Evolutionary conservation across 2,888 invertebrate genomes (phyloP).

Genomic region (Hirtodrosophila histrioides): DNA sequence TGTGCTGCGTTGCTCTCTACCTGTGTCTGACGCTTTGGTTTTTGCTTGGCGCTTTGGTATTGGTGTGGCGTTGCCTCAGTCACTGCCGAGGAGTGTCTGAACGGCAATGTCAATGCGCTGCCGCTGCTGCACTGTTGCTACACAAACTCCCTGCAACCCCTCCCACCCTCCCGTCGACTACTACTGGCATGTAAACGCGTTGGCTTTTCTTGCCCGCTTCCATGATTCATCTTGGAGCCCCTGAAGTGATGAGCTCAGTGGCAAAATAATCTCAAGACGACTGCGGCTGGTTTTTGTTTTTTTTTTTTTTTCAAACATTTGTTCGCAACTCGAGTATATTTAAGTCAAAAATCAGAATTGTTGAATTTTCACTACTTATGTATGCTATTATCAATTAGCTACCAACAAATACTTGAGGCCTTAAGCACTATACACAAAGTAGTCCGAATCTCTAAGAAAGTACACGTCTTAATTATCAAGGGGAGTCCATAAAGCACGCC

Average conservation of each 20-base stretch:
- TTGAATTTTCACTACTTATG: constrained; percentile 48
- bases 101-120: constrained; percentile 77
- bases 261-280: constrained; percentile 35
- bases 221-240: constrained; percentile 66
- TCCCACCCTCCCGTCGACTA: constrained; percentile 4
- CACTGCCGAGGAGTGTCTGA: constrained; percentile 55
- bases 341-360: constrained; percentile 28
- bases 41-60: constrained; percentile 38
- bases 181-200: constrained; percentile 49
- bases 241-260: constrained; percentile 56
- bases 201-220: constrained; percentile 53
- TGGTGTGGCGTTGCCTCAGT: constrained; percentile 36
- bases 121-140: constrained; percentile 67
- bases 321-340: constrained; percentile 33
- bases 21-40: constrained; percentile 73
- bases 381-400: constrained; percentile 54
- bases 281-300: constrained; percentile 14
- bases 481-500: constrained; percentile 67
- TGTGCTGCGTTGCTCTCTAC: constrained; percentile 39
- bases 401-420: constrained; percentile 55
- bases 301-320: constrained; percentile 15
- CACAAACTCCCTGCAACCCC: constrained; percentile 34
- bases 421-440: constrained; percentile 34
- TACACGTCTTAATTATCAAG: constrained; percentile 39
- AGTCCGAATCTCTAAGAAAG: constrained; percentile 35